Conservation (phyloP, 2,113 vertebrate species). For the Colistium nudipinnis region DNA sequence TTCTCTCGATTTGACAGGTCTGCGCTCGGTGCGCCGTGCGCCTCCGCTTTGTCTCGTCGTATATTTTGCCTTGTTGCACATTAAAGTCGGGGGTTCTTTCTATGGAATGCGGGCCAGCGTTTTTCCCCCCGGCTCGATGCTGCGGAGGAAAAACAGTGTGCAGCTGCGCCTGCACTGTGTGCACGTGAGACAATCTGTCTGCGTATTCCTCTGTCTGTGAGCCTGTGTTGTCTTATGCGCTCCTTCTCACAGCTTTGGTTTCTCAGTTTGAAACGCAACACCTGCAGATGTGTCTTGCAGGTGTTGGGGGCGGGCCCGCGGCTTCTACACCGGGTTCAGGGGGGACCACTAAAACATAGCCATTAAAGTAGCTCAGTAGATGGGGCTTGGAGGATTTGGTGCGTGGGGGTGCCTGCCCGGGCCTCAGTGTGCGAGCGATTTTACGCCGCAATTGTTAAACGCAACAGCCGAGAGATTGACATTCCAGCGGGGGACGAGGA, state of each 20-base stretch:
- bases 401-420: slow-evolving; percentile 38
- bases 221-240: slow-evolving; percentile 38
- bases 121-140: slow-evolving; percentile 24
- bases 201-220: slow-evolving; percentile 46
- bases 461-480: background rate
- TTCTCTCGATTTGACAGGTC: slow-evolving; percentile 40
- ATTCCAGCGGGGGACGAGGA: background rate
- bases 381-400: slow-evolving; percentile 34
- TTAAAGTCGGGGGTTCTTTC: slow-evolving; percentile 47
- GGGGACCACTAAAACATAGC: slow-evolving; percentile 75
- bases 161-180: slow-evolving; percentile 62
- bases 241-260: slow-evolving; percentile 62
- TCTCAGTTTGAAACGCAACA: slow-evolving; percentile 75
- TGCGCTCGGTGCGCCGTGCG: slow-evolving; percentile 28
- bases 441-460: slow-evolving; percentile 15
- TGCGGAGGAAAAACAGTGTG: slow-evolving; percentile 28
- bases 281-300: slow-evolving; percentile 79
- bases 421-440: slow-evolving; percentile 11
- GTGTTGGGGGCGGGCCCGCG: slow-evolving; percentile 64
- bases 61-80: slow-evolving; percentile 34
- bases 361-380: slow-evolving; percentile 69
- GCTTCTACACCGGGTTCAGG: slow-evolving; percentile 62
- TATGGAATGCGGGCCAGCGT: slow-evolving; percentile 36
- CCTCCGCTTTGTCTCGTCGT: slow-evolving; percentile 39
- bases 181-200: slow-evolving; percentile 32